Evolutionary conservation across 2,113 vertebrate genomes (phyloP).

Genomic region (Aspidoscelis tigris): DNA sequence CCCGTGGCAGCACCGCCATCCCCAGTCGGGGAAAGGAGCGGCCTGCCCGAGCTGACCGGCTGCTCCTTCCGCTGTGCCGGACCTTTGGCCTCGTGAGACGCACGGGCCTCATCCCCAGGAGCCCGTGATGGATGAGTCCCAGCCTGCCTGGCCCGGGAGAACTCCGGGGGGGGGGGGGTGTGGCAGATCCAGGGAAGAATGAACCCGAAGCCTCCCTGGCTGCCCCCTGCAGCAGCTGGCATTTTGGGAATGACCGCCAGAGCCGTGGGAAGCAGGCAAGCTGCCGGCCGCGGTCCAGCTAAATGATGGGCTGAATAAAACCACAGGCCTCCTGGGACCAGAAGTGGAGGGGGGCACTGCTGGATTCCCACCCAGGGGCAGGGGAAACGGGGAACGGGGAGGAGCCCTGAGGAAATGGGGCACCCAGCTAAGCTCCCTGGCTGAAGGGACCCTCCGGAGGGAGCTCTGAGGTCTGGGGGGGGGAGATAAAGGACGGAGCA

Average conservation of each 20-base stretch:
- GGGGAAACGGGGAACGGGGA: background rate
- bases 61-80: background rate
- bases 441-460: too few species aligned
- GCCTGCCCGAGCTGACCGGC: too few species aligned
- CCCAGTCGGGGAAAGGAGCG: too few species aligned
- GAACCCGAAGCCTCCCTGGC: background rate
- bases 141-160: background rate
- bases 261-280: conserved; percentile 1
- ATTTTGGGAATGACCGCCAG: background rate
- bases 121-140: background rate
- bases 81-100: background rate
- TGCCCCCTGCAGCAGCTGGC: too few species aligned
- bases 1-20: background rate
- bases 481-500: too few species aligned
- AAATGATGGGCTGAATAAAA: conserved; percentile 23
- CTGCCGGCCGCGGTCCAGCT: background rate
- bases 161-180: background rate
- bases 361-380: background rate
- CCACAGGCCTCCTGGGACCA: background rate
- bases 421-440: too few species aligned
- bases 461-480: too few species aligned
- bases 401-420: background rate
- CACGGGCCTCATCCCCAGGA: background rate
- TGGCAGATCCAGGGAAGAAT: background rate
- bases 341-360: background rate